Percentiles rank a stretch among this genome's conserved stretches.
Evolutionary conservation across 2,797 vertebrate species (phyloP).

Genomic region (Onychomys torridus): DNA sequence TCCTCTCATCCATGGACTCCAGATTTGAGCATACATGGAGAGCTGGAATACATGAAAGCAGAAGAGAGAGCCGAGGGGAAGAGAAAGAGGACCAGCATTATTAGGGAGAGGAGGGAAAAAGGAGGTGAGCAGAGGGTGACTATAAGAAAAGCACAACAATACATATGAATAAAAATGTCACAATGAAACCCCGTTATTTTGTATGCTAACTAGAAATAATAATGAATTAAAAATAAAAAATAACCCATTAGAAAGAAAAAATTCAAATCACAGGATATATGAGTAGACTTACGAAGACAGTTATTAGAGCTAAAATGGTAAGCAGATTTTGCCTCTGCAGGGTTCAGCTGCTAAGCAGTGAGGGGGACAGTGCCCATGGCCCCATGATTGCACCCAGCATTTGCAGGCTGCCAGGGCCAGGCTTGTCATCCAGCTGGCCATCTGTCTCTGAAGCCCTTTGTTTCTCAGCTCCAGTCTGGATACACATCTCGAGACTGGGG

Average conservation of each 20-base stretch:
- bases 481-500: background rate
- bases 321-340: background rate
- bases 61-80: background rate
- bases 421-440: background rate
- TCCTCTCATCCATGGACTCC: background rate
- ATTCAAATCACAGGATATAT: background rate
- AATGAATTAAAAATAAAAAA: background rate
- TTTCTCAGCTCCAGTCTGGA: conserved; percentile 1
- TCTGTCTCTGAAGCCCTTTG: background rate
- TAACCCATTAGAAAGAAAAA: background rate
- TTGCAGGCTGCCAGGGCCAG: background rate
- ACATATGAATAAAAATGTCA: background rate
- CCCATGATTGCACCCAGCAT: background rate
- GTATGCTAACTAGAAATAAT: background rate
- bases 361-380: background rate
- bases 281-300: conserved; percentile 17
- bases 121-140: background rate
- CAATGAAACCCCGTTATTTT: background rate
- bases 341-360: background rate
- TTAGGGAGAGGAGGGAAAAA: background rate
- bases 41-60: background rate
- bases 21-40: background rate
- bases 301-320: background rate
- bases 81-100: no score
- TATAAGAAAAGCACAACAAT: background rate